These are phyloP conservation scores for Sminthurinus aureus DNA, from an alignment of 2,888 invertebrate species.

Conservation along the genomic window DNA sequence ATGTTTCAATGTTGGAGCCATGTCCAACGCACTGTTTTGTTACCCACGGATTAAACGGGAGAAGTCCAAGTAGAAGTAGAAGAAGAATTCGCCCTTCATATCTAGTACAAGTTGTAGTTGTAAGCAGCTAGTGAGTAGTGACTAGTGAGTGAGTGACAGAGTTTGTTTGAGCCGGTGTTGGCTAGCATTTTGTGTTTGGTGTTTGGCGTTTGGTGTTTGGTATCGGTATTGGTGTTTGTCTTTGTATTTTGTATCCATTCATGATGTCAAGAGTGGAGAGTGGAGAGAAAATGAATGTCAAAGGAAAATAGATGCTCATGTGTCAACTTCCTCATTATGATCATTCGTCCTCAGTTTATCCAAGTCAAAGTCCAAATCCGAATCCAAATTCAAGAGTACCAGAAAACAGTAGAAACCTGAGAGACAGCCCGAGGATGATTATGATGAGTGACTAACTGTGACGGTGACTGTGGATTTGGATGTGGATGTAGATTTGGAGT, in stretches of 20 bases:
- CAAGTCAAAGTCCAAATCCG: background rate
- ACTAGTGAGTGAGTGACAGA: too few species aligned
- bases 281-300: conserved; percentile 26
- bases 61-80: too few species aligned
- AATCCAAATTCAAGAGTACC: background rate
- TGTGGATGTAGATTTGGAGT: too few species aligned
- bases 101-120: background rate
- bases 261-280: conserved; percentile 34
- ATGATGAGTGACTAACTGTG: too few species aligned
- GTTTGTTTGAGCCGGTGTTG: too few species aligned
- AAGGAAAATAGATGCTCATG: conserved; percentile 27
- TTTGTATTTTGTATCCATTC: conserved; percentile 26
- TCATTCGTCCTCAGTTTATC: conserved; percentile 16
- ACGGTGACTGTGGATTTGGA: background rate
- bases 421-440: background rate
- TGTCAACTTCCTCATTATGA: conserved; percentile 41
- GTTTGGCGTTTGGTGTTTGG: too few species aligned
- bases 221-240: background rate
- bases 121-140: too few species aligned
- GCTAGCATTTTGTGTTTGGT: too few species aligned
- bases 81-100: background rate
- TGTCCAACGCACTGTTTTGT: too few species aligned
- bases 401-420: background rate
- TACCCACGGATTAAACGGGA: too few species aligned
- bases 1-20: too few species aligned